A percentile compares a stretch with the other conserved stretches of the same genome.
phyloP scores from a whole-genome alignment of 2,797 vertebrate genomes.

The Pyrocephalus nanus region DNA sequence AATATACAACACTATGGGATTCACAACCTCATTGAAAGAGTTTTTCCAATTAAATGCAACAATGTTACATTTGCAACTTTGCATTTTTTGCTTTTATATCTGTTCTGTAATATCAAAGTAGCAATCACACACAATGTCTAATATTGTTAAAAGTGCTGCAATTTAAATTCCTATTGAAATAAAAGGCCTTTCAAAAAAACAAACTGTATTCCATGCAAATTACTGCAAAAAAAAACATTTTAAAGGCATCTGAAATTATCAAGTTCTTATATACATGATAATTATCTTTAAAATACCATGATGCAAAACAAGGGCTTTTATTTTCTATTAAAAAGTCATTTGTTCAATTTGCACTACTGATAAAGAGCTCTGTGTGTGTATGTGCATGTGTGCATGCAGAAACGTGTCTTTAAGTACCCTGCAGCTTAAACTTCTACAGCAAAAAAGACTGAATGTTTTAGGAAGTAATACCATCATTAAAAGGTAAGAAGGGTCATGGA shows the following conservation, averaged over 20 bases:
- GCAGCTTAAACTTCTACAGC: neutral
- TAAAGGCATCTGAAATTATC: neutral
- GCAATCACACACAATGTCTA: neutral
- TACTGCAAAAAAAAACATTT: neutral
- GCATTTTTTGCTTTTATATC: neutral
- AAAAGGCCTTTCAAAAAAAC: neutral
- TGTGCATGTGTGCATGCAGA: neutral
- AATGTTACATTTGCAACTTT: neutral
- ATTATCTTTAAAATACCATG: neutral
- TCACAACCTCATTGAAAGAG: neutral
- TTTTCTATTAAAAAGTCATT: neutral
- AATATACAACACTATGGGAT: neutral
- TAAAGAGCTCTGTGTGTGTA: neutral
- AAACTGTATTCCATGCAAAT: neutral
- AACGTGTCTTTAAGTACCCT: fast-evolving
- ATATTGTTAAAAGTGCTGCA: neutral
- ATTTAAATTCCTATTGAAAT: neutral
- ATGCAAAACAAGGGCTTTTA: neutral
- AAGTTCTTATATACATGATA: neutral
- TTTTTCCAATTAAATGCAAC: neutral
- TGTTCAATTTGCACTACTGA: neutral
- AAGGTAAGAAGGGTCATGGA: neutral
- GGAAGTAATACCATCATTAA: neutral
- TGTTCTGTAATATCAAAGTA: neutral
- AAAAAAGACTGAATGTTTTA: neutral